These are phyloP conservation scores for Planococcus citri DNA, from an alignment of 1,140 invertebrate genomes.

Conservation along the genomic window DNA sequence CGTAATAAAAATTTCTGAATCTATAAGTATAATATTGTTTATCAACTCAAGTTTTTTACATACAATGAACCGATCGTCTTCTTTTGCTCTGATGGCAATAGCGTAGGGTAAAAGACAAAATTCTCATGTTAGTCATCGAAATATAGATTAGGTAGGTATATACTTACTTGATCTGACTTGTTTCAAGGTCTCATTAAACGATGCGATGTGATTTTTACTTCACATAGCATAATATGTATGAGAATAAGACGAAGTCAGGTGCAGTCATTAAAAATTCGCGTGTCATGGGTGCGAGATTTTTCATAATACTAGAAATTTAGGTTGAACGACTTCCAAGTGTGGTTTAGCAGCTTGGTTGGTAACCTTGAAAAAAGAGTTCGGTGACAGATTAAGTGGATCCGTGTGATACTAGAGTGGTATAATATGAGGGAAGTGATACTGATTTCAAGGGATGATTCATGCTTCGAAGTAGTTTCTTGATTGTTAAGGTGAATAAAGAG, in stretches of 20 bases:
- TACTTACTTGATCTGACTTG: neutral
- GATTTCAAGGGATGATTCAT: too few relatives aligned
- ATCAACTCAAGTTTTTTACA: neutral
- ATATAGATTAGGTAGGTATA: neutral
- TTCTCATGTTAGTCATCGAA: neutral
- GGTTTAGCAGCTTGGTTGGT: too few relatives aligned
- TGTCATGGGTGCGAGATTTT: neutral
- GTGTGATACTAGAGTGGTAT: too few relatives aligned
- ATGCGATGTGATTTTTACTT: neutral
- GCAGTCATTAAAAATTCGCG: neutral
- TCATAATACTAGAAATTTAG: neutral
- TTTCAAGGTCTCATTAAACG: constrained; percentile 3
- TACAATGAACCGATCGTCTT: neutral
- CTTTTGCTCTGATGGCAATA: neutral
- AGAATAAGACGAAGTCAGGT: neutral
- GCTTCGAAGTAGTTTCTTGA: too few relatives aligned
- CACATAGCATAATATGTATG: too few relatives aligned
- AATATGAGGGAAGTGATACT: too few relatives aligned
- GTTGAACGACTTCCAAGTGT: neutral
- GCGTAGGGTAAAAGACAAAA: neutral
- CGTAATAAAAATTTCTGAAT: too few relatives aligned
- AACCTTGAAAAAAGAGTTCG: too few relatives aligned
- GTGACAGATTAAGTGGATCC: too few relatives aligned
- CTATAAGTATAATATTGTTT: too few relatives aligned
- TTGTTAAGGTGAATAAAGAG: too few relatives aligned